Percentiles rank a stretch among this genome's conserved stretches.
These are phyloP conservation scores for Dryobota labecula DNA, from an alignment of 2,888 invertebrate genomes.

Conservation along the genomic window DNA sequence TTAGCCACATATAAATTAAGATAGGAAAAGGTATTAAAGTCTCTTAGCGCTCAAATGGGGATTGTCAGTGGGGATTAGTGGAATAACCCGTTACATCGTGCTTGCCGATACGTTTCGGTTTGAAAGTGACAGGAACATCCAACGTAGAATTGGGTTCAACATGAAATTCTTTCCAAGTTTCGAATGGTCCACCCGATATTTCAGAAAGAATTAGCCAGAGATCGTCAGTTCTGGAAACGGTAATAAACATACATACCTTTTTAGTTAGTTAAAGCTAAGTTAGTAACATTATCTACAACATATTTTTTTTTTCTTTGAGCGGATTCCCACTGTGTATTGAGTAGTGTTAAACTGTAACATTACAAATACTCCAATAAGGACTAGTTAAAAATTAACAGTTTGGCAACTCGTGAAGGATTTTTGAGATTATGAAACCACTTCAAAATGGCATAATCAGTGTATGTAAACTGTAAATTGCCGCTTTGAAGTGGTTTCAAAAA, in stretches of 20 bases:
- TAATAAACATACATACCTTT: not conserved
- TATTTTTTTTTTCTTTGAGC: not conserved
- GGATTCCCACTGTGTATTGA: not conserved
- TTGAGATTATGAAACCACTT: too few relatives aligned
- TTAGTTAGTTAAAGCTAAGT: not conserved
- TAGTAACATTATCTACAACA: not conserved
- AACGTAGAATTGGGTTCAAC: constrained; percentile 83
- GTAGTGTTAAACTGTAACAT: too few relatives aligned
- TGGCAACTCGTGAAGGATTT: too few relatives aligned
- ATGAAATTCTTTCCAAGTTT: constrained; percentile 81
- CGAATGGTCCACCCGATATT: constrained; percentile 81
- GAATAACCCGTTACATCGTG: constrained; percentile 86
- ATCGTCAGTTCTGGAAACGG: constrained; percentile 81
- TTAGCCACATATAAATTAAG: not conserved
- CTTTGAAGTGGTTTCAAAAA: too few relatives aligned
- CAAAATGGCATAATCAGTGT: too few relatives aligned
- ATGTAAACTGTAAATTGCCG: too few relatives aligned
- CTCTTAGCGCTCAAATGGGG: too few relatives aligned
- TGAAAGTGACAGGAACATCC: constrained; percentile 83
- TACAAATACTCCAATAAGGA: too few relatives aligned
- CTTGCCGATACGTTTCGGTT: constrained; percentile 82
- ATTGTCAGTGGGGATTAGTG: too few relatives aligned
- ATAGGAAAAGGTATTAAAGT: too few relatives aligned
- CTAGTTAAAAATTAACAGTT: too few relatives aligned
- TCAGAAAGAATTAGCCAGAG: constrained; percentile 84